These are phyloP conservation scores for Loxodonta africana DNA, from an alignment of 2,113 vertebrate genomes.

Conservation along the genomic window DNA sequence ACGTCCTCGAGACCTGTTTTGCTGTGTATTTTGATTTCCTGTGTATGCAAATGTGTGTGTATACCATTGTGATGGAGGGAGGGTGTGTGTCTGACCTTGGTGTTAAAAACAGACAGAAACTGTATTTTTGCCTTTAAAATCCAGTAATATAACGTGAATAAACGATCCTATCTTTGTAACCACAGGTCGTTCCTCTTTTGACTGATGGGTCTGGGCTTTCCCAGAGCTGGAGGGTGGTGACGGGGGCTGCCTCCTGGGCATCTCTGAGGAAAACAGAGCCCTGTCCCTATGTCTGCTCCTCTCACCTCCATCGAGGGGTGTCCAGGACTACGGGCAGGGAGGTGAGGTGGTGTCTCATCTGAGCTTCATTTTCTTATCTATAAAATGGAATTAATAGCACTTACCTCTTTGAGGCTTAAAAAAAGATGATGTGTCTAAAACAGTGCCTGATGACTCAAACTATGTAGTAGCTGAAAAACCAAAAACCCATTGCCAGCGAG, in stretches of 20 bases:
- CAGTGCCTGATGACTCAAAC: not conserved
- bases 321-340: not conserved
- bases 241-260: not conserved
- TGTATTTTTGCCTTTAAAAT: conserved; percentile 85
- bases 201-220: not conserved
- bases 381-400: not conserved
- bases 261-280: not conserved
- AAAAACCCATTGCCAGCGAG: too few relatives aligned
- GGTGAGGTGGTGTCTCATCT: not conserved
- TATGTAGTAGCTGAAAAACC: too few relatives aligned
- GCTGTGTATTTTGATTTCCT: conserved; percentile 67
- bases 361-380: not conserved
- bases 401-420: not conserved
- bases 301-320: not conserved
- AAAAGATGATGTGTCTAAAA: not conserved
- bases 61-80: conserved; percentile 62
- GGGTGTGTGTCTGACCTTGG: conserved; percentile 72
- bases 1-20: conserved; percentile 62
- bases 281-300: not conserved
- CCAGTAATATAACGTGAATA: conserved; percentile 79
- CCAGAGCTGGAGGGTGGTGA: not conserved
- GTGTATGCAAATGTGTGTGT: conserved; percentile 71
- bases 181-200: conserved; percentile 53
- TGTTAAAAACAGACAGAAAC: conserved; percentile 83
- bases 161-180: conserved; percentile 81